Conservation (phyloP, 2,888 invertebrate genomes). For the Torymus texanus region DNA sequence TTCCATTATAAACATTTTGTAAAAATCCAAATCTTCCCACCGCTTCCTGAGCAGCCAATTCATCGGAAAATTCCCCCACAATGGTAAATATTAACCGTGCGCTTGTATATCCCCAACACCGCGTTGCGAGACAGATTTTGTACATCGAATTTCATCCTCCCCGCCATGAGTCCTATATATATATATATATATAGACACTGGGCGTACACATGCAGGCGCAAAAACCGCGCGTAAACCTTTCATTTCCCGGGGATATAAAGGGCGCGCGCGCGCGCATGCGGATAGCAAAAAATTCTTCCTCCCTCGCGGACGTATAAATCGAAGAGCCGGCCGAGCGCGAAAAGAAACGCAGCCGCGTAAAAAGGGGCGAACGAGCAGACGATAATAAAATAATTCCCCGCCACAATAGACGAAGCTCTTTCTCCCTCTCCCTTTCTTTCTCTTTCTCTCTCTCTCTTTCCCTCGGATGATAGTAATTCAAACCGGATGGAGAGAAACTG, state of each 20-base stretch:
- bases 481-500: slow-evolving; percentile 66
- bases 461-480: slow-evolving; percentile 72
- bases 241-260: background rate
- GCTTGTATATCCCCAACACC: too few species aligned
- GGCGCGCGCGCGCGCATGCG: background rate
- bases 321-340: slow-evolving; percentile 21
- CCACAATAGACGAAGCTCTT: slow-evolving; percentile 70
- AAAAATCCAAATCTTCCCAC: too few species aligned
- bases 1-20: too few species aligned
- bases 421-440: slow-evolving; percentile 5
- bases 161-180: too few species aligned
- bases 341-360: slow-evolving; percentile 56
- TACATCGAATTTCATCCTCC: slow-evolving; percentile 4
- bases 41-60: too few species aligned
- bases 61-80: too few species aligned
- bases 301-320: slow-evolving; percentile 33
- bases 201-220: background rate
- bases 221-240: slow-evolving; percentile 15
- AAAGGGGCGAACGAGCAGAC: slow-evolving; percentile 64
- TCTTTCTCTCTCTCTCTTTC: slow-evolving; percentile 46
- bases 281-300: too few species aligned
- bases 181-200: too few species aligned
- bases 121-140: too few species aligned
- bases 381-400: slow-evolving; percentile 74
- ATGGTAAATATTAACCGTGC: too few species aligned